Evolutionary conservation across 2,113 vertebrate species (phyloP).

Genomic region (Xenopus tropicalis): DNA sequence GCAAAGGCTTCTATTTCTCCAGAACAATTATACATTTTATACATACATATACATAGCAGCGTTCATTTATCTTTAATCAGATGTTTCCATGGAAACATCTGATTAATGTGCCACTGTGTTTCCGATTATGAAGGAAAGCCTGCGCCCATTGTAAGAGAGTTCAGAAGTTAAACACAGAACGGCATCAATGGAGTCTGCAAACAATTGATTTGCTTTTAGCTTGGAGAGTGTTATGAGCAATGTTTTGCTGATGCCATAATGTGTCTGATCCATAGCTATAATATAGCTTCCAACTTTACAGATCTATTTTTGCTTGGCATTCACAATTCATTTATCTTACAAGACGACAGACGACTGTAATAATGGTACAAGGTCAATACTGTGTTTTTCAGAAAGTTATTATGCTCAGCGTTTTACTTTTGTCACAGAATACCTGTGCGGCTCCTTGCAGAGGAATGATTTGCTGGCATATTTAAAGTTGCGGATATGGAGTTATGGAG

Average conservation of each 20-base stretch:
- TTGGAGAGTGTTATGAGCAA: background rate
- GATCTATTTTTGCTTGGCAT: slow-evolving; percentile 11
- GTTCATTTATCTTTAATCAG: slow-evolving; percentile 24
- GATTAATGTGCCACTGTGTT: slow-evolving; percentile 20
- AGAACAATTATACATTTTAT: slow-evolving; percentile 16
- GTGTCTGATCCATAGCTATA: slow-evolving; percentile 24
- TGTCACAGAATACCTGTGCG: background rate
- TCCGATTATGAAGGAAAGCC: slow-evolving; percentile 20
- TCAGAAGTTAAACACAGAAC: slow-evolving; percentile 19
- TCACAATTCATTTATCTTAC: slow-evolving; percentile 8
- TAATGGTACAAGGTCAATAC: slow-evolving; percentile 2
- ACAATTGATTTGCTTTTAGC: slow-evolving; percentile 21
- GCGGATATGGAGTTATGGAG: background rate
- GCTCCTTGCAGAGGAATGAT: background rate
- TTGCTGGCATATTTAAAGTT: background rate
- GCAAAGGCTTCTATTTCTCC: background rate
- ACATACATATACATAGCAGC: background rate
- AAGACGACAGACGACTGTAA: background rate
- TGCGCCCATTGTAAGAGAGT: slow-evolving; percentile 14
- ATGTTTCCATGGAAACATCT: slow-evolving; percentile 20
- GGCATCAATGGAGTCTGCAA: slow-evolving; percentile 10
- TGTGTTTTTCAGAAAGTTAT: slow-evolving; percentile 5
- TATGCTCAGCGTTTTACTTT: background rate
- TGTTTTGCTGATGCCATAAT: slow-evolving; percentile 7
- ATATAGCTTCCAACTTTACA: slow-evolving; percentile 12